These are phyloP conservation scores for Euglossa dilemma DNA, from an alignment of 1,140 invertebrate species.

Conservation along the genomic window DNA sequence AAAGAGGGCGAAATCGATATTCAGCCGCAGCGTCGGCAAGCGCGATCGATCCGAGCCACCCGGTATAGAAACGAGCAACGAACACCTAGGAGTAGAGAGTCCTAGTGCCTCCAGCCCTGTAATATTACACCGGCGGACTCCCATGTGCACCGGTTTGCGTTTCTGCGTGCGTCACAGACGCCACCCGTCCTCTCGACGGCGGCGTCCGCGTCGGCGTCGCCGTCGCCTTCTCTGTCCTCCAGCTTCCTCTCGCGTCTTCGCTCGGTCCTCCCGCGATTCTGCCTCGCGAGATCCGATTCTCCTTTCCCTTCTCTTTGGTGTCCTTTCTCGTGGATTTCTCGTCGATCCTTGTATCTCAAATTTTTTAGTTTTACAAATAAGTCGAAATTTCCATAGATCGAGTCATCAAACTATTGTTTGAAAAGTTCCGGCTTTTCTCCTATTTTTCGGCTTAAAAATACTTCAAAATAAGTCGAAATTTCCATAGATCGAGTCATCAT, in stretches of 20 bases:
- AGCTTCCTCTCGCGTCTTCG: slow-evolving; percentile 26
- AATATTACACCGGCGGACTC: slow-evolving; percentile 73
- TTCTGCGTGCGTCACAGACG: slow-evolving; percentile 42
- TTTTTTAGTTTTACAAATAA: too few species aligned
- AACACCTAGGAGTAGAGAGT: slow-evolving; percentile 72
- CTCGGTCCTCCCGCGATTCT: slow-evolving; percentile 19
- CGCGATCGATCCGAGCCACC: slow-evolving; percentile 60
- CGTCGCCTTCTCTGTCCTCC: background rate
- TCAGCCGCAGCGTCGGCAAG: background rate
- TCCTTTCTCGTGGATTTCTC: background rate
- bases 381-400: too few species aligned
- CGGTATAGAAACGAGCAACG: slow-evolving; percentile 70
- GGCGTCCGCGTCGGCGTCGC: background rate
- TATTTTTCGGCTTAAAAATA: too few species aligned
- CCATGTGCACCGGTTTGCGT: slow-evolving; percentile 52
- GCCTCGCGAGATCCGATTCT: background rate
- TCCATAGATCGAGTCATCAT: too few species aligned
- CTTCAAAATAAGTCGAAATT: too few species aligned
- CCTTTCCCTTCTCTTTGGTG: background rate
- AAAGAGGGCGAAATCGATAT: slow-evolving; percentile 37
- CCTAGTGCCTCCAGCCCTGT: slow-evolving; percentile 72
- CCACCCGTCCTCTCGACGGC: background rate
- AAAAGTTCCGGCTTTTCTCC: too few species aligned
- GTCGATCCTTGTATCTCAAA: too few species aligned
- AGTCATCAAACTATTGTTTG: too few species aligned